Base-by-base conservation (phyloP, 2,797 vertebrate species). In the Liparis tanakae region DNA sequence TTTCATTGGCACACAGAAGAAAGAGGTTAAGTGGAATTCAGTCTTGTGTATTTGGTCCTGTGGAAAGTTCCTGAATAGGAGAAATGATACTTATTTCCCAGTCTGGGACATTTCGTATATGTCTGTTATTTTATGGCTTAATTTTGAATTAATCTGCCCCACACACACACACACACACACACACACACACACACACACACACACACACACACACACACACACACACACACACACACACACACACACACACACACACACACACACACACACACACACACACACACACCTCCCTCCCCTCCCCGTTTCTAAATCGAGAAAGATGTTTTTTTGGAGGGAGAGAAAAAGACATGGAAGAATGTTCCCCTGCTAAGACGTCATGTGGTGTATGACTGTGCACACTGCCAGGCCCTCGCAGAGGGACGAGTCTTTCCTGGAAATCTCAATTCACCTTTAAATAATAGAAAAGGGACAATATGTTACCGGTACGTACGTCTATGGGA, bases 331-430 rank as follows among this genome's bases (percentile, higher is more conserved):
- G 81, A 87, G 65, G 83, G 82, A 83, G 82, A 76, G 79, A 80
- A 78, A 87, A 81, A 87, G 87, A 82, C 83, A 62, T 66, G 46
- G 59, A 92, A 85, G 92, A 94, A 94, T 94, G 91, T 92, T 93
- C 86, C 88, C 90, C 88, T 84, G 83, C 88, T 85, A 82, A 85
- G 92, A 87, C 87, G 78, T 93, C 91, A 91, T 92, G 91, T 71
- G 79, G 92, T 81, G 88, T 89, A 78, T 88, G 88, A 93, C 88
- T 88, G 80, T 69, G 82, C 86, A 82, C 88, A 83, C 83, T 67
- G 79, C 87, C 89, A 90, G 76, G 44, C 78, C 68, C 78, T 82
- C 78, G 79, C 66, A 69, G 75, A 87, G 86, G 83, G 75, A 89
- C 85, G 72, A 53, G 72, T 60, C 74, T 82, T 91, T 92, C 91